phyloP scores from a whole-genome alignment of 53 echinoderm and acorn worm genomes.

The Holothuria leucospilota region DNA sequence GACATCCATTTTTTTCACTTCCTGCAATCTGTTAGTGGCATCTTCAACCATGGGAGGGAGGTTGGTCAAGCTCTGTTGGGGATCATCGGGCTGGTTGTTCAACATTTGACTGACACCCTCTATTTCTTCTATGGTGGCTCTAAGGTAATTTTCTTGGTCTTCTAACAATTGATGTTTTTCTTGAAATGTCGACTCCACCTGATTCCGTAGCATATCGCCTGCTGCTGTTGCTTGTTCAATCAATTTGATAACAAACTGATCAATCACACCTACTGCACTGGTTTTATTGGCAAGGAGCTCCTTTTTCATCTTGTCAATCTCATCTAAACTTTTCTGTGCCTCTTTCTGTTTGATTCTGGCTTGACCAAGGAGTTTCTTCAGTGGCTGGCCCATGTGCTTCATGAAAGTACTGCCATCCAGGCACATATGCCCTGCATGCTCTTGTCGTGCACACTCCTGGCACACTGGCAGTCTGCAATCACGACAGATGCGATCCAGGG shows the following conservation, averaged over 20 bases:
- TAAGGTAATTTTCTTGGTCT: constrained; percentile 22
- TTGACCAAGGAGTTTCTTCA: constrained; percentile 55
- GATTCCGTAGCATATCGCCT: constrained; percentile 54
- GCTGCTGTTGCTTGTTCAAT: constrained; percentile 56
- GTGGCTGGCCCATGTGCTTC: constrained; percentile 56
- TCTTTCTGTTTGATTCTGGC: constrained; percentile 58
- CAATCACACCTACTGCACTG: constrained; percentile 22
- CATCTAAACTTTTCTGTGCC: constrained; percentile 30
- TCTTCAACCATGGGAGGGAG: constrained; percentile 40
- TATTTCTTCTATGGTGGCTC: constrained; percentile 2
- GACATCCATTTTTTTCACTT: neutral
- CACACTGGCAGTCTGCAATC: constrained; percentile 64
- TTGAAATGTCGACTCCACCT: constrained; percentile 53
- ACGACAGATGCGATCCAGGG: constrained; percentile 56
- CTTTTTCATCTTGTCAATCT: constrained; percentile 47
- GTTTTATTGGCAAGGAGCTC: constrained; percentile 39
- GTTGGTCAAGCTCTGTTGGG: constrained; percentile 12
- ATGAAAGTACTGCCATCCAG: constrained; percentile 54
- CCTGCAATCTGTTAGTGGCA: constrained; percentile 21
- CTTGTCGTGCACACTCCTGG: constrained; percentile 55
- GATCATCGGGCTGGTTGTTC: constrained; percentile 13
- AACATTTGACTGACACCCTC: neutral
- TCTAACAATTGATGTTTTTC: constrained; percentile 64
- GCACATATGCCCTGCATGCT: constrained; percentile 57
- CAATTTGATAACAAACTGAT: constrained; percentile 54